Percentiles rank a stretch among this genome's conserved stretches.
These are phyloP conservation scores for Callopanchax toddi DNA, from an alignment of 2,113 vertebrate species.

Conservation along the genomic window DNA sequence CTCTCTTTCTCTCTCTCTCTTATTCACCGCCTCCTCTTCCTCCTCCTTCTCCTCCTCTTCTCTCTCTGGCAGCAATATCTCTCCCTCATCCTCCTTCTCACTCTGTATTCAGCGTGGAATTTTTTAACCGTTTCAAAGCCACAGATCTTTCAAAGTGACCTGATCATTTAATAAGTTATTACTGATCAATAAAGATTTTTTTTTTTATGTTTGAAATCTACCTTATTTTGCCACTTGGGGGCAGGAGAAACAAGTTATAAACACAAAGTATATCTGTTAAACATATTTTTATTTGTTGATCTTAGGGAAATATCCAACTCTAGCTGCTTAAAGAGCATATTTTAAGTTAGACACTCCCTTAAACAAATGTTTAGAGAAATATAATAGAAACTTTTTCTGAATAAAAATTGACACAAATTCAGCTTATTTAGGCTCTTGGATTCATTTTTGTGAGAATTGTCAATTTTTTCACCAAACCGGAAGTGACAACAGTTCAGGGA, in stretches of 20 bases:
- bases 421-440: no score
- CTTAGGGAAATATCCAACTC: slow-evolving; percentile 9
- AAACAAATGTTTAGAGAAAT: no score
- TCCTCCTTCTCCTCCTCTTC: no score
- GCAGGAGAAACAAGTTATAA: slow-evolving; percentile 7
- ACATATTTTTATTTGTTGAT: not conserved
- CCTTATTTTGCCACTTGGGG: slow-evolving; percentile 2
- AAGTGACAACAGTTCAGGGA: no score
- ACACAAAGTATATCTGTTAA: not conserved
- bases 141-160: not conserved
- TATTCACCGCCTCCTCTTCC: slow-evolving; percentile 16
- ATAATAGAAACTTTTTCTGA: no score
- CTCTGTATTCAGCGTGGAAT: slow-evolving; percentile 37
- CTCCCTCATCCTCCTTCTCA: slow-evolving; percentile 34
- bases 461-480: no score
- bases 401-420: no score
- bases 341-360: no score
- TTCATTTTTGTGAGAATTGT: no score
- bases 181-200: no score
- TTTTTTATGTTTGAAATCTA: no score
- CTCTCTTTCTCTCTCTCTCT: slow-evolving; percentile 40
- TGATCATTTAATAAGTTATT: not conserved
- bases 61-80: slow-evolving; percentile 32
- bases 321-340: slow-evolving; percentile 2
- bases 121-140: slow-evolving; percentile 69